Evolutionary conservation across 92 coral and sea anemone species (phyloP), one percentile per base, ranked within the genome.

Genomic region (Plumapathes pennacea): DNA sequence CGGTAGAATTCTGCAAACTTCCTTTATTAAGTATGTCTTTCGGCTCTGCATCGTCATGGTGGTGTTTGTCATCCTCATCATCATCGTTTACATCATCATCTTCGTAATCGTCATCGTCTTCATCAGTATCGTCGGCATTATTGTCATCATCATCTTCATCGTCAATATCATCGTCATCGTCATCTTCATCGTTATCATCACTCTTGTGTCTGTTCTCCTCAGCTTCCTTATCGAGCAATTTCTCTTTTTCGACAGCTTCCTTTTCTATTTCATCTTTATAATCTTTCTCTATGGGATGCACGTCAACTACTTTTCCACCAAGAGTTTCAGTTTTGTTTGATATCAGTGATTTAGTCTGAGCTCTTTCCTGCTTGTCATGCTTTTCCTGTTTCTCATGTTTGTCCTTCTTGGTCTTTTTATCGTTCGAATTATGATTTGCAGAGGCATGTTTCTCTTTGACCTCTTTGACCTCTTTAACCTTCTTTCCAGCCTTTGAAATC

Each of bases 161-260:
- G 22, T 18, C 45, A 30, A 46, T 56, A 5, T 27, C 60, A 4
- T 53, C 33, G 17, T 62, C 54, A 4, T 34, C 26, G 1, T 33
- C 55, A n/a, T 48, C 57, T 11, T 48, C 47, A 6, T 37, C 5
- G 25, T 46, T 34, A 8, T 51, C 57, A 6, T 23, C 64, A 0
- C n/a, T n/a, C 42, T 58, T 32, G 0, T 8, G 31, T 10, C 15
- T 27, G 9, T 58, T 58, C 24, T 56, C n/a, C 31, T 80, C 86
- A 0, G 76, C 86, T 17, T 64, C 63, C 28, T 49, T 53, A 44
- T 80, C 86, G 25, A 41, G 74, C 11, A 63, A 21, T 32, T 71
- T 80, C 34, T 80, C 86, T 19, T 71, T 74, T 29, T 80, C 86
- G 3, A 64, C 76, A 11, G 86, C 86, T 50, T 80, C 79, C 32